phyloP scores from a whole-genome alignment of 2,888 invertebrate genomes.

The Campoletis raptor region DNA sequence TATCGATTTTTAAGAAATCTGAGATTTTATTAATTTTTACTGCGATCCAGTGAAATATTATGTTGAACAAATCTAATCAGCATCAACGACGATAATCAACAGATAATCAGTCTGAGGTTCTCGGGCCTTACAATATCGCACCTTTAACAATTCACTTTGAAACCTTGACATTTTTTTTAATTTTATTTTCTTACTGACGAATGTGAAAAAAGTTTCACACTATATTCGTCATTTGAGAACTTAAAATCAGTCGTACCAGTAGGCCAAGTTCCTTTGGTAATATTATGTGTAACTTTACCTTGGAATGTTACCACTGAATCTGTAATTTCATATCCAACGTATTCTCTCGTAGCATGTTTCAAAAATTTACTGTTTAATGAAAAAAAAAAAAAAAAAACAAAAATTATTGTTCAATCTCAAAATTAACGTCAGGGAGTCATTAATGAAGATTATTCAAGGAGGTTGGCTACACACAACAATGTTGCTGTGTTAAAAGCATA shows the following conservation, averaged over 20 bases:
- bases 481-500: no score
- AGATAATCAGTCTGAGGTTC: conserved; percentile 18
- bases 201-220: neutral
- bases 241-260: neutral
- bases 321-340: neutral
- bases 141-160: neutral
- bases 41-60: neutral
- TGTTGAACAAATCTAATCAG: conserved; percentile 17
- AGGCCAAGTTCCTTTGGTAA: neutral
- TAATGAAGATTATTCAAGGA: no score
- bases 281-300: neutral
- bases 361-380: neutral
- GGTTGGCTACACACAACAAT: no score
- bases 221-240: conserved; percentile 2
- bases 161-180: neutral
- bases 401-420: neutral
- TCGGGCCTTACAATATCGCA: neutral
- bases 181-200: neutral
- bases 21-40: neutral
- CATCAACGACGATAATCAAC: conserved; percentile 25
- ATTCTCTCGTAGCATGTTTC: neutral
- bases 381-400: no score
- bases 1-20: neutral
- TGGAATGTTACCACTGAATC: conserved; percentile 5
- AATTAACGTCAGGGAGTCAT: neutral